These are phyloP conservation scores for Chamaea fasciata DNA, from an alignment of 2,113 vertebrate species.

Conservation along the genomic window DNA sequence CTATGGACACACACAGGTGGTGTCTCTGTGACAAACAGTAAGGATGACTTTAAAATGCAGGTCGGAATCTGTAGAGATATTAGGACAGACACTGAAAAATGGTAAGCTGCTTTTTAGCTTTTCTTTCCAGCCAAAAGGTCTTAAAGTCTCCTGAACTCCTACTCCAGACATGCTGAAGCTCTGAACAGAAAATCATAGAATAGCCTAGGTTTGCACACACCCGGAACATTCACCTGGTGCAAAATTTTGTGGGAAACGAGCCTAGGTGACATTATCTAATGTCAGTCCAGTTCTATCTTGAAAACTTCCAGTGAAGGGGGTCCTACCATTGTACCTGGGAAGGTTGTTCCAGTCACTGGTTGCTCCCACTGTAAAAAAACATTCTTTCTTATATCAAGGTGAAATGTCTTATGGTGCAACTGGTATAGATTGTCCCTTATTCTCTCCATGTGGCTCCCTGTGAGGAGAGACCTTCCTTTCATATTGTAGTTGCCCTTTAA, in stretches of 20 bases:
- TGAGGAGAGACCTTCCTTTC: neutral
- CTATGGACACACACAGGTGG: fast-evolving
- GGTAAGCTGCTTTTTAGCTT: neutral
- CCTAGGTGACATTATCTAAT: neutral
- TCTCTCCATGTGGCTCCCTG: neutral
- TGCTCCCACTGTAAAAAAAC: neutral
- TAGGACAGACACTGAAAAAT: neutral
- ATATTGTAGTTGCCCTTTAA: neutral
- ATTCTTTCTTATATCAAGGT: neutral
- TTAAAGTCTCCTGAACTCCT: neutral
- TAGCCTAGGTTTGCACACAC: neutral
- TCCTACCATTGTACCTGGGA: neutral
- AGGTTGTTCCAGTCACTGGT: neutral
- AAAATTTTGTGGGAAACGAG: neutral
- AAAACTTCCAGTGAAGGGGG: neutral
- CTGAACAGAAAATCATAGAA: neutral
- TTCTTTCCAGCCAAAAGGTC: neutral
- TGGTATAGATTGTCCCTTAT: neutral
- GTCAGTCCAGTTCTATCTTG: neutral
- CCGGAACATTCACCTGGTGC: neutral
- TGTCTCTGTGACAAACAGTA: neutral
- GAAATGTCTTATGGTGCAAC: neutral
- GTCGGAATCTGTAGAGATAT: neutral
- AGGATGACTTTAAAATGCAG: neutral
- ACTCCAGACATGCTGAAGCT: neutral